Percentiles rank a stretch among this genome's conserved stretches.
Conservation (phyloP, 2,888 invertebrate species). For the Leptothorax acervorum region DNA sequence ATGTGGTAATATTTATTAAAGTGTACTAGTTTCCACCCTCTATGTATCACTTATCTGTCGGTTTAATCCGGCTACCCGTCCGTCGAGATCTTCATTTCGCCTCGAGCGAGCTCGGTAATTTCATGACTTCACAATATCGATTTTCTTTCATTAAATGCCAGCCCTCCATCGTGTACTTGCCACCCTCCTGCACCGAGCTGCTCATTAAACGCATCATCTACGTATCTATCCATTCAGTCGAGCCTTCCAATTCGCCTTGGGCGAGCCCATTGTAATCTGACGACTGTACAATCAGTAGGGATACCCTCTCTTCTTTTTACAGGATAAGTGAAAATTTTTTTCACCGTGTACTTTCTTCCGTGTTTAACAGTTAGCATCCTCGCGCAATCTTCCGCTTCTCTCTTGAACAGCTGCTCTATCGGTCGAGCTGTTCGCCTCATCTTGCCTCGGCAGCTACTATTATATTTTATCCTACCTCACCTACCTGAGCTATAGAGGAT, state of each 20-base stretch:
- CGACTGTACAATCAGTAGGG: background rate
- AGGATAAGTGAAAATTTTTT: slow-evolving; percentile 5
- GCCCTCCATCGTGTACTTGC: background rate
- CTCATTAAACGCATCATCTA: slow-evolving; percentile 21
- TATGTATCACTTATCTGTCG: background rate
- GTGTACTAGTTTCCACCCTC: slow-evolving; percentile 10
- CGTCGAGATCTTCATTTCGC: slow-evolving; percentile 15
- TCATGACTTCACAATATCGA: background rate
- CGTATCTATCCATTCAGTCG: background rate
- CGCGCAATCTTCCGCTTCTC: background rate
- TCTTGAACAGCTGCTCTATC: background rate
- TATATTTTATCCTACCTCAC: background rate
- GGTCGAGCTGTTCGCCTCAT: background rate
- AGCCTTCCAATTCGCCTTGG: slow-evolving; percentile 1
- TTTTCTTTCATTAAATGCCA: slow-evolving; percentile 1
- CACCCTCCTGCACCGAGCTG: background rate
- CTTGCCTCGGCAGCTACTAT: background rate
- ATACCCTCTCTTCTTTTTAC: background rate
- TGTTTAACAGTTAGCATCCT: background rate
- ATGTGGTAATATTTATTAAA: background rate
- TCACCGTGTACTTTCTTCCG: background rate
- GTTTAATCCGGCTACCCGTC: background rate
- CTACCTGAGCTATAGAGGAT: background rate
- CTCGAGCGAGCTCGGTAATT: slow-evolving; percentile 15
- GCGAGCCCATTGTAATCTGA: background rate